Conservation (phyloP, 2,888 invertebrate genomes). For the Tetranychus truncatus region DNA sequence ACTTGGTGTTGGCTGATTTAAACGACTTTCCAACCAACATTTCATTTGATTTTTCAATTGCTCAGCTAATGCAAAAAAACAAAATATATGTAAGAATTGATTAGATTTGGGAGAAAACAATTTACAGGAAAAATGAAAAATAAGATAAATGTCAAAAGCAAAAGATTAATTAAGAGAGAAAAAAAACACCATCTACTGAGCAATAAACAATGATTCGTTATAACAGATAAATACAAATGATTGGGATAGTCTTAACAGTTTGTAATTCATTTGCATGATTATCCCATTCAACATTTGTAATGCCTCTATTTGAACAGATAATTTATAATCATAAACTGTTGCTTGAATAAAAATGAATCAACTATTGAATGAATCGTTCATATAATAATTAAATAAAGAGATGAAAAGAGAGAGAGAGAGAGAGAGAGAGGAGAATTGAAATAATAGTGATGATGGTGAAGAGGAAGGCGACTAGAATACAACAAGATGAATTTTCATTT, state of each 20-base stretch:
- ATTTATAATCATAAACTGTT: not conserved
- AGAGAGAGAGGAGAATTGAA: too few relatives aligned
- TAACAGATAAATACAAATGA: not conserved
- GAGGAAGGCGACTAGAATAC: not conserved
- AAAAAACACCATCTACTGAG: not conserved
- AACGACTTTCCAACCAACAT: slow-evolving; percentile 7
- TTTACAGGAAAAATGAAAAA: not conserved
- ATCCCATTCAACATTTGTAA: too few relatives aligned
- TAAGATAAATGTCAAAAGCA: not conserved
- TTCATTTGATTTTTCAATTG: slow-evolving; percentile 13
- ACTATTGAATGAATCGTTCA: too few relatives aligned
- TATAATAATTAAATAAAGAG: too few relatives aligned
- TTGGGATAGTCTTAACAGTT: not conserved
- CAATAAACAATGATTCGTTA: not conserved
- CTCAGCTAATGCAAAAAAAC: not conserved
- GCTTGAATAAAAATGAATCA: too few relatives aligned
- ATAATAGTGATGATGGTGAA: not conserved
- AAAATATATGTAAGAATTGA: not conserved
- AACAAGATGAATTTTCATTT: not conserved
- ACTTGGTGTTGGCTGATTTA: not conserved
- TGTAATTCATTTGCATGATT: not conserved
- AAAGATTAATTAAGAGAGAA: slow-evolving; percentile 2
- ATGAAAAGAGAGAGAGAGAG: too few relatives aligned
- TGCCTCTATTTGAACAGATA: not conserved
- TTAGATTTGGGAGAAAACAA: not conserved